Percentiles rank a stretch among this genome's conserved stretches.
phyloP scores from a whole-genome alignment of 2,888 invertebrate genomes.

The Hydrotaea diabolus region DNA sequence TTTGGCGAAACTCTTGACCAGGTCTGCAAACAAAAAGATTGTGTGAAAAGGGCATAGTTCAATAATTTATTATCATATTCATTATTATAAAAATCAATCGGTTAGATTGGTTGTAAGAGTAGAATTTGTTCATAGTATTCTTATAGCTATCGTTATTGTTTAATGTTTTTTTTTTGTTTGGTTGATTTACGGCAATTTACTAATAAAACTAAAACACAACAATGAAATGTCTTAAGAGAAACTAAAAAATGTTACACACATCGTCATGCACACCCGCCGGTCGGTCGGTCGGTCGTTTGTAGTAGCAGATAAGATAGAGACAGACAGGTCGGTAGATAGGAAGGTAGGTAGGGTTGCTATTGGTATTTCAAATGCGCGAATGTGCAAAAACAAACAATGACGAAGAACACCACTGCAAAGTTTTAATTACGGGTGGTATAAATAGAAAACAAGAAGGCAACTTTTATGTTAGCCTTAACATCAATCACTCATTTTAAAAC shows the following conservation, averaged over 20 bases:
- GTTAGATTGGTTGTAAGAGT: background rate
- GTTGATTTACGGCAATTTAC: background rate
- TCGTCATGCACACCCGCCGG: background rate
- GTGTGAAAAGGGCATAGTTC: slow-evolving; percentile 27
- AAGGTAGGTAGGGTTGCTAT: too few relatives aligned
- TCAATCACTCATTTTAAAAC: slow-evolving; percentile 1
- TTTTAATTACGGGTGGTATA: slow-evolving; percentile 25
- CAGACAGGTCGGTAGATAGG: background rate
- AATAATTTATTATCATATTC: background rate
- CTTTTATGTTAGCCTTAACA: slow-evolving; percentile 26
- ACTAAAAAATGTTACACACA: background rate
- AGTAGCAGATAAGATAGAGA: background rate
- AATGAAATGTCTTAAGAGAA: slow-evolving; percentile 13
- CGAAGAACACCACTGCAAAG: slow-evolving; percentile 23
- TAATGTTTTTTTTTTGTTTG: too few relatives aligned
- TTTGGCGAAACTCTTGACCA: slow-evolving; percentile 91
- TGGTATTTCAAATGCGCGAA: background rate
- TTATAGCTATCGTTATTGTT: background rate
- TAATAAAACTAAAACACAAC: slow-evolving; percentile 6
- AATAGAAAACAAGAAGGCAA: slow-evolving; percentile 27
- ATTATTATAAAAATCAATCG: too few relatives aligned
- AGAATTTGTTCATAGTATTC: too few relatives aligned
- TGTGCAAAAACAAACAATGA: slow-evolving; percentile 17
- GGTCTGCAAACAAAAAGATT: slow-evolving; percentile 84
- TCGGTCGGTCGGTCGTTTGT: too few relatives aligned